A percentile compares a stretch with the other conserved stretches of the same genome.
phyloP scores from a whole-genome alignment of 2,888 invertebrate genomes.

The Limenitis camilla region DNA sequence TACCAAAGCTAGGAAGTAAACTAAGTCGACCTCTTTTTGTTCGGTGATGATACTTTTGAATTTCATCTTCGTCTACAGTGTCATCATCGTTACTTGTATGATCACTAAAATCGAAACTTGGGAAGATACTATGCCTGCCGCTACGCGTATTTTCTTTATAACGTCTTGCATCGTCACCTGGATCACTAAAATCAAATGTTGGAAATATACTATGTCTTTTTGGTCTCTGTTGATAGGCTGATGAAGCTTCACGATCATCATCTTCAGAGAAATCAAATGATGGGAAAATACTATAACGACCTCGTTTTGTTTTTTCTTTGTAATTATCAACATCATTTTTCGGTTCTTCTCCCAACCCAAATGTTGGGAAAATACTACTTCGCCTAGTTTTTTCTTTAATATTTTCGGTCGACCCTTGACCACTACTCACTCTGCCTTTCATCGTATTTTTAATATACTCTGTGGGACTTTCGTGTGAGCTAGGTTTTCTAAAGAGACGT shows the following conservation, averaged over 20 bases:
- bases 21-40: slow-evolving; percentile 61
- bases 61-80: slow-evolving; percentile 58
- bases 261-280: slow-evolving; percentile 63
- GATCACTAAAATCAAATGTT: slow-evolving; percentile 59
- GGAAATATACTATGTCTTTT: slow-evolving; percentile 62
- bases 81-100: slow-evolving; percentile 51
- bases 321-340: slow-evolving; percentile 47
- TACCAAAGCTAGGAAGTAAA: slow-evolving; percentile 62
- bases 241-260: slow-evolving; percentile 46
- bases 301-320: slow-evolving; percentile 48
- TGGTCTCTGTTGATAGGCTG: slow-evolving; percentile 47
- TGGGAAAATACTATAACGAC: slow-evolving; percentile 57
- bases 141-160: slow-evolving; percentile 58
- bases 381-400: slow-evolving; percentile 41
- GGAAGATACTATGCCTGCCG: slow-evolving; percentile 62
- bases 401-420: slow-evolving; percentile 43
- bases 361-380: slow-evolving; percentile 56
- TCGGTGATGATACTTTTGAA: slow-evolving; percentile 57
- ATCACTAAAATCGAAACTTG: slow-evolving; percentile 57
- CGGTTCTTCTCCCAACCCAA: slow-evolving; percentile 42
- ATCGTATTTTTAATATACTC: slow-evolving; percentile 54
- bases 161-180: slow-evolving; percentile 46
- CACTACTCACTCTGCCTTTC: slow-evolving; percentile 46
- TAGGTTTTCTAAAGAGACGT: slow-evolving; percentile 49
- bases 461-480: slow-evolving; percentile 48